These are phyloP conservation scores for Ischnura elegans DNA, from an alignment of 2,888 invertebrate species.

Conservation along the genomic window DNA sequence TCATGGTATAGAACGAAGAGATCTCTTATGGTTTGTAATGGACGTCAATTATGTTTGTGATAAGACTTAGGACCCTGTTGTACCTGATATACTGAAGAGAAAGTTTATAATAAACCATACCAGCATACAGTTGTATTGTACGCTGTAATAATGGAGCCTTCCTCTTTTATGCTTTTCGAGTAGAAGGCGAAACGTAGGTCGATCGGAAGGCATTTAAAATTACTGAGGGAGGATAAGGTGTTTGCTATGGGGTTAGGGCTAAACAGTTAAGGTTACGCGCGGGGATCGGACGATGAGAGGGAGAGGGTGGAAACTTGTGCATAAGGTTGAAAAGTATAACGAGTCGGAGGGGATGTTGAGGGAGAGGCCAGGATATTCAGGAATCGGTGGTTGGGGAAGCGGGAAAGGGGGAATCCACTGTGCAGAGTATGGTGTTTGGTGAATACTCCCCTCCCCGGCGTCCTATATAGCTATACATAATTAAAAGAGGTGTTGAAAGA, in stretches of 20 bases:
- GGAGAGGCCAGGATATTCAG: background rate
- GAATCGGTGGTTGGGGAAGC: background rate
- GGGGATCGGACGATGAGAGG: too few relatives aligned
- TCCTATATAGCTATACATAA: conserved; percentile 45
- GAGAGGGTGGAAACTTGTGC: too few relatives aligned
- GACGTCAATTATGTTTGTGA: too few relatives aligned
- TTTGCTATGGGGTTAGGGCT: background rate
- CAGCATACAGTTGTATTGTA: too few relatives aligned
- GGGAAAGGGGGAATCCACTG: conserved; percentile 26
- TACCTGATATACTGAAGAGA: too few relatives aligned
- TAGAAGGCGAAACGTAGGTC: too few relatives aligned
- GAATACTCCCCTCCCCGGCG: conserved; percentile 37
- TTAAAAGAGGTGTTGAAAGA: conserved; percentile 56
- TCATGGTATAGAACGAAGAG: too few relatives aligned
- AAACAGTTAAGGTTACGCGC: background rate
- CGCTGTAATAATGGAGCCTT: too few relatives aligned
- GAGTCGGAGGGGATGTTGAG: background rate
- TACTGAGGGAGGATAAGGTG: background rate
- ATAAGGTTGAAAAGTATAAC: background rate
- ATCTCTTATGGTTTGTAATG: too few relatives aligned
- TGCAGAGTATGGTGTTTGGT: conserved; percentile 37
- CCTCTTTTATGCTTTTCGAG: too few relatives aligned
- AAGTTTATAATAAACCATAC: too few relatives aligned
- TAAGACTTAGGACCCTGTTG: too few relatives aligned
- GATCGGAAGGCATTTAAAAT: conserved; percentile 37